A percentile compares a stretch with the other conserved stretches of the same genome.
Conservation (phyloP, 2,888 invertebrate species). For the Caenorhabditis parvicauda region DNA sequence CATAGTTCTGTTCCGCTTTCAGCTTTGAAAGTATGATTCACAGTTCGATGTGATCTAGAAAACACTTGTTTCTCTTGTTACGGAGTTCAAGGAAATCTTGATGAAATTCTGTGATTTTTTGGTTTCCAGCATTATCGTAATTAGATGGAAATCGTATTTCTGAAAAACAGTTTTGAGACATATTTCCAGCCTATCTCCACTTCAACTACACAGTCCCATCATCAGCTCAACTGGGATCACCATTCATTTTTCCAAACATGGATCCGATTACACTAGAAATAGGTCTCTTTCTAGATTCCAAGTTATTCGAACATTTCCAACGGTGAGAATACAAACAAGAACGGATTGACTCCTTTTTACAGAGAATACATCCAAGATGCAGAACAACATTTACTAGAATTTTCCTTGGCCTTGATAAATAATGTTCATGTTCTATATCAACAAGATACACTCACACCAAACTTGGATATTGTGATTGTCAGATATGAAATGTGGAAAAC, state of each 20-base stretch:
- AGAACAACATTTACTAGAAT: conserved; percentile 60
- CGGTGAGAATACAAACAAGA: conserved; percentile 22
- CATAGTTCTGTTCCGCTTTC: too few species aligned
- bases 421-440: conserved; percentile 60
- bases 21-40: too few species aligned
- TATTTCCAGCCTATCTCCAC: conserved; percentile 16
- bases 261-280: conserved; percentile 62
- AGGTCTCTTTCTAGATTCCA: conserved; percentile 58
- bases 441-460: conserved; percentile 57
- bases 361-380: conserved; percentile 53
- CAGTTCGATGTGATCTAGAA: too few species aligned
- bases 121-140: background rate
- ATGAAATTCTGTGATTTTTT: too few species aligned
- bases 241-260: conserved; percentile 60
- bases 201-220: conserved; percentile 59
- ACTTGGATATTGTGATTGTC: conserved; percentile 60
- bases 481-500: conserved; percentile 61
- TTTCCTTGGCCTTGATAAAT: conserved; percentile 61
- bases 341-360: background rate
- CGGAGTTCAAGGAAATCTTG: too few species aligned
- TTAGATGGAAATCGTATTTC: background rate
- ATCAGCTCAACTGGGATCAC: conserved; percentile 56
- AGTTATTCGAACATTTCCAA: conserved; percentile 59
- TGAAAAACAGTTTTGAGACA: conserved; percentile 3
- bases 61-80: too few species aligned